Conservation (phyloP, 2,888 invertebrate species). For the Athetis lepigone region DNA sequence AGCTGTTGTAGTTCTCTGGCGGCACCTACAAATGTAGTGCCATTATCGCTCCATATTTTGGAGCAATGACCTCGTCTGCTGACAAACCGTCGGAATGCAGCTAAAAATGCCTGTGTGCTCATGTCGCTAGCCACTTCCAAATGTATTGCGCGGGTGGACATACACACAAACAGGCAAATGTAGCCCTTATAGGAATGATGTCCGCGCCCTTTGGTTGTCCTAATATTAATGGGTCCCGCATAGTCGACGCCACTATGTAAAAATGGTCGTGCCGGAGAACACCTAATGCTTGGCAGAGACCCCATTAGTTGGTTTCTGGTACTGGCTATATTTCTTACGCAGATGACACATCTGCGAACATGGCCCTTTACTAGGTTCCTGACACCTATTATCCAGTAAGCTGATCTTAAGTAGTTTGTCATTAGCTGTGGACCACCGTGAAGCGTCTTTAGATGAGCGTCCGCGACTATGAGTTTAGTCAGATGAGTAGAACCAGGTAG, state of each 20-base stretch:
- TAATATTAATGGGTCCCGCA: neutral
- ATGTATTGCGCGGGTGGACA: no score
- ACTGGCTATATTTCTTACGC: neutral
- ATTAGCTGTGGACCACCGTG: slow-evolving; percentile 2
- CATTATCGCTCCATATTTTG: no score
- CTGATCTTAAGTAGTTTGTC: neutral
- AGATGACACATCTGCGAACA: neutral
- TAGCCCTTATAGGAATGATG: neutral
- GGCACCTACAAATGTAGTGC: no score
- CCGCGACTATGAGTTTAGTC: neutral
- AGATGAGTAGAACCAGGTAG: slow-evolving; percentile 4
- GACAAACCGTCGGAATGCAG: no score
- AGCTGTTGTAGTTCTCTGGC: no score
- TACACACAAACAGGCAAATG: no score
- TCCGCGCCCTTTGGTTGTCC: neutral
- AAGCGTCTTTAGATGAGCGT: neutral
- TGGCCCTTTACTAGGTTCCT: neutral
- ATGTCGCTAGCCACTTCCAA: no score
- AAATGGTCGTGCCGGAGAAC: neutral
- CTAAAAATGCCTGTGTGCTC: no score
- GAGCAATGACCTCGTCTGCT: no score
- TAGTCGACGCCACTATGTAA: neutral
- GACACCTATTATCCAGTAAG: neutral
- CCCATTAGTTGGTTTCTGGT: neutral
- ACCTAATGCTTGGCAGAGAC: neutral